phyloP scores from a whole-genome alignment of 1,140 invertebrate species.

The Megathymus violae region DNA sequence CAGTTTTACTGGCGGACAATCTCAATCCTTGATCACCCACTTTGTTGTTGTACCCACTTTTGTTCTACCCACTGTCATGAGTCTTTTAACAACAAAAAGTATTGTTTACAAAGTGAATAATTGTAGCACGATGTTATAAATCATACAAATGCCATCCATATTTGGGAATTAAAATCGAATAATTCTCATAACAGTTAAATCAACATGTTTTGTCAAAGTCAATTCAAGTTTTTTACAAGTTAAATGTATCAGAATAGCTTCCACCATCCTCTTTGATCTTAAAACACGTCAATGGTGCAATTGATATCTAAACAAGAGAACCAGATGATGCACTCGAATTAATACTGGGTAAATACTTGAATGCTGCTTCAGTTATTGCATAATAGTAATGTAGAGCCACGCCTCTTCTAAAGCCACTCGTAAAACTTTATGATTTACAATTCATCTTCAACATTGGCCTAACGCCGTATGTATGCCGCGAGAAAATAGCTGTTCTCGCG shows the following conservation, averaged over 20 bases:
- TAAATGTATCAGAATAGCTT: neutral
- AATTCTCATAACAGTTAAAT: too few relatives aligned
- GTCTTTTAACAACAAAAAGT: neutral
- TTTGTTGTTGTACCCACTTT: too few relatives aligned
- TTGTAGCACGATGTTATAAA: neutral
- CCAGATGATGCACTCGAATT: conserved; percentile 17
- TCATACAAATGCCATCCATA: too few relatives aligned
- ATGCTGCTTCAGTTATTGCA: conserved; percentile 34
- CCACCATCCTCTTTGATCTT: conserved; percentile 13
- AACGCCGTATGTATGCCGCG: conserved; percentile 57
- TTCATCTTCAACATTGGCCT: conserved; percentile 52
- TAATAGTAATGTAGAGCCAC: conserved; percentile 36
- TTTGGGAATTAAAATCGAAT: too few relatives aligned
- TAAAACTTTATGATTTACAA: conserved; percentile 69
- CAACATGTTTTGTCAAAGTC: neutral
- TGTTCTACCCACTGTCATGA: neutral
- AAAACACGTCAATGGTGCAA: conserved; percentile 3
- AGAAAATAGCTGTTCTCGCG: conserved; percentile 69
- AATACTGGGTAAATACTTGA: conserved; percentile 19
- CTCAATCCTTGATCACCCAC: neutral
- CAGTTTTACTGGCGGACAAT: neutral
- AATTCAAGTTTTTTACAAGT: neutral
- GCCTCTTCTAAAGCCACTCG: conserved; percentile 38
- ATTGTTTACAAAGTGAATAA: neutral
- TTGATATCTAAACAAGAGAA: conserved; percentile 6